A percentile compares a stretch with the other conserved stretches of the same genome.
Conservation (phyloP, 2,888 invertebrate species). For the Drosophila parthenogenetica region DNA sequence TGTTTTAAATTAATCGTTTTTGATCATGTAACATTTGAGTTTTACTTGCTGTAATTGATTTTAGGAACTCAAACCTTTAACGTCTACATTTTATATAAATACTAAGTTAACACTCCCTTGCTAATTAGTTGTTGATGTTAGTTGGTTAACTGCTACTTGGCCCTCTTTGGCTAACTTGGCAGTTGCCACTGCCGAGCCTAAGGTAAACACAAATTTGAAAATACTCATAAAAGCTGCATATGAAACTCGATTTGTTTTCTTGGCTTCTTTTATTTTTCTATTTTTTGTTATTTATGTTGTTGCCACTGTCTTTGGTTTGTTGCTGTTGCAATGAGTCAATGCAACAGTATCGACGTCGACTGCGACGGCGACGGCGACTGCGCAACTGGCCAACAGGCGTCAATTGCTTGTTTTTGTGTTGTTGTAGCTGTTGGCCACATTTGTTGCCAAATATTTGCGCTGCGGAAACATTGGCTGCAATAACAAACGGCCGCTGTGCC, state of each 20-base stretch:
- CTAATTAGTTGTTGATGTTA: slow-evolving; percentile 30
- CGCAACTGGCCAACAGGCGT: slow-evolving; percentile 53
- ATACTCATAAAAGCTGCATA: slow-evolving; percentile 33
- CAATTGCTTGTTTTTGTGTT: slow-evolving; percentile 25
- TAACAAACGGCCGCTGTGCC: slow-evolving; percentile 16
- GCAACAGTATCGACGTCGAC: slow-evolving; percentile 41
- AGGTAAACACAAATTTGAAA: slow-evolving; percentile 51
- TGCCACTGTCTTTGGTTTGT: slow-evolving; percentile 24
- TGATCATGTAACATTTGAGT: too few species aligned
- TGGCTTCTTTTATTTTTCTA: background rate
- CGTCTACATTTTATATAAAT: background rate
- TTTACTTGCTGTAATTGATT: background rate
- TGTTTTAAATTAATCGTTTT: too few species aligned
- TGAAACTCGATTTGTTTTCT: slow-evolving; percentile 34
- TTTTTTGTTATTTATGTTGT: slow-evolving; percentile 27
- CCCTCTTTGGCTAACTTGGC: slow-evolving; percentile 20
- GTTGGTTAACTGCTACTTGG: slow-evolving; percentile 15
- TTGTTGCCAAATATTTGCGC: slow-evolving; percentile 69
- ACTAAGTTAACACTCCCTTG: slow-evolving; percentile 36
- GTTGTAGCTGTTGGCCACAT: slow-evolving; percentile 34
- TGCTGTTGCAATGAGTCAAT: slow-evolving; percentile 57
- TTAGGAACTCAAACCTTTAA: background rate
- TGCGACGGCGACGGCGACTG: slow-evolving; percentile 35
- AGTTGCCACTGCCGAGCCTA: slow-evolving; percentile 32
- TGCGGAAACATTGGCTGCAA: slow-evolving; percentile 56